Evolutionary conservation across 2,888 invertebrate genomes (phyloP).

Genomic region (Cheilosia grossa): DNA sequence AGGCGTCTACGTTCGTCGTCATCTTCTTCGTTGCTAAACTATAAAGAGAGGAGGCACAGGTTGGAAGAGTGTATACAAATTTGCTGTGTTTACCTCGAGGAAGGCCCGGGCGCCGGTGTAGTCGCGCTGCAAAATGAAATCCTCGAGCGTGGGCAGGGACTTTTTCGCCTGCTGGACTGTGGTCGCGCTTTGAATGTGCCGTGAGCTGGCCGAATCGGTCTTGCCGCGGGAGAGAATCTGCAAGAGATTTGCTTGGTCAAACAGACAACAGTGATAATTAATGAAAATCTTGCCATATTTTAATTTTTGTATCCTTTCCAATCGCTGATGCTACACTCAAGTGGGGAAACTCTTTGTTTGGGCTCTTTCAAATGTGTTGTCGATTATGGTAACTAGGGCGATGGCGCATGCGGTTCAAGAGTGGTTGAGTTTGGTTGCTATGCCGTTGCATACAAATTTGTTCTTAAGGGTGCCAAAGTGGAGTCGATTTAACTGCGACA

Average conservation of each 20-base stretch:
- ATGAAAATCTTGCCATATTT: constrained; percentile 30
- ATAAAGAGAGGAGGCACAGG: background rate
- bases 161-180: constrained; percentile 81
- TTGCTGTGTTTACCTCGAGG: constrained; percentile 88
- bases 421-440: too few species aligned
- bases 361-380: background rate
- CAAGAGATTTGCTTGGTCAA: constrained; percentile 68
- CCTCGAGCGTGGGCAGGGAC: constrained; percentile 92
- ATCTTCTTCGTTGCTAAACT: constrained; percentile 79
- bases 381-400: constrained; percentile 3
- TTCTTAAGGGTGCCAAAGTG: too few species aligned
- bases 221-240: constrained; percentile 93
- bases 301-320: constrained; percentile 1
- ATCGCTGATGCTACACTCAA: background rate
- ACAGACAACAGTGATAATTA: background rate
- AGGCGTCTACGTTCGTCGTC: constrained; percentile 79
- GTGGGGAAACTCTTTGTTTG: background rate
- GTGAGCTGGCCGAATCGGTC: constrained; percentile 87
- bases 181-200: constrained; percentile 77
- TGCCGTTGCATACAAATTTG: too few species aligned
- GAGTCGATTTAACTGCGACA: too few species aligned
- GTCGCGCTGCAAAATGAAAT: constrained; percentile 94
- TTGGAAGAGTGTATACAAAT: background rate
- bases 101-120: constrained; percentile 97
- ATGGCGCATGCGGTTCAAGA: background rate